Conservation (phyloP, 2,113 vertebrate species). For the Perca schrenkii region DNA sequence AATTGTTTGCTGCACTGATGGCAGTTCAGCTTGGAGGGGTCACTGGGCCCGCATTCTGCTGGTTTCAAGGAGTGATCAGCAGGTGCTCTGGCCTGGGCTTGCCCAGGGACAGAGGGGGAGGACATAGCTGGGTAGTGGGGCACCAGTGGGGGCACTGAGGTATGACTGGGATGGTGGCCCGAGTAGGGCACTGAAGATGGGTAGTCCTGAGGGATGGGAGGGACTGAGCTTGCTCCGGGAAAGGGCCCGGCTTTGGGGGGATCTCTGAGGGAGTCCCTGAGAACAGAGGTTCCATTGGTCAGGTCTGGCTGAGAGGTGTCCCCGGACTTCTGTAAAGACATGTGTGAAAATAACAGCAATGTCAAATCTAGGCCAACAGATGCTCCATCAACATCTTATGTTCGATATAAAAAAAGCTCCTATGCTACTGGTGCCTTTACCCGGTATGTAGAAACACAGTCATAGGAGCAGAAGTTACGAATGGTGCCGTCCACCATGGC, state of each 20-base stretch:
- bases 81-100: conserved; percentile 42
- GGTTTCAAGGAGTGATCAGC: conserved; percentile 37
- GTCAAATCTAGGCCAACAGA: neutral
- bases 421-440: conserved; percentile 71
- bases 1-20: conserved; percentile 91
- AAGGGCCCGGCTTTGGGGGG: conserved; percentile 39
- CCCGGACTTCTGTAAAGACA: conserved; percentile 58
- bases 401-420: neutral
- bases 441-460: conserved; percentile 92
- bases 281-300: conserved; percentile 65
- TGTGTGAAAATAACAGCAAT: neutral
- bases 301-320: conserved; percentile 50
- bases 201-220: conserved; percentile 63
- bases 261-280: conserved; percentile 54
- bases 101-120: conserved; percentile 60
- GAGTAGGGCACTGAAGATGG: conserved; percentile 61
- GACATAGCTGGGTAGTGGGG: conserved; percentile 48
- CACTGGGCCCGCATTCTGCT: conserved; percentile 19
- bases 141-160: conserved; percentile 73
- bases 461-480: conserved; percentile 96
- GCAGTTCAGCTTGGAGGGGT: conserved; percentile 87
- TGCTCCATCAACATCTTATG: neutral
- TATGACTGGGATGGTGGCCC: conserved; percentile 63
- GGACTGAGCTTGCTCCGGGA: conserved; percentile 60
- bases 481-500: conserved; percentile 98